phyloP scores from a whole-genome alignment of 2,797 vertebrate species.

The Emys orbicularis region DNA sequence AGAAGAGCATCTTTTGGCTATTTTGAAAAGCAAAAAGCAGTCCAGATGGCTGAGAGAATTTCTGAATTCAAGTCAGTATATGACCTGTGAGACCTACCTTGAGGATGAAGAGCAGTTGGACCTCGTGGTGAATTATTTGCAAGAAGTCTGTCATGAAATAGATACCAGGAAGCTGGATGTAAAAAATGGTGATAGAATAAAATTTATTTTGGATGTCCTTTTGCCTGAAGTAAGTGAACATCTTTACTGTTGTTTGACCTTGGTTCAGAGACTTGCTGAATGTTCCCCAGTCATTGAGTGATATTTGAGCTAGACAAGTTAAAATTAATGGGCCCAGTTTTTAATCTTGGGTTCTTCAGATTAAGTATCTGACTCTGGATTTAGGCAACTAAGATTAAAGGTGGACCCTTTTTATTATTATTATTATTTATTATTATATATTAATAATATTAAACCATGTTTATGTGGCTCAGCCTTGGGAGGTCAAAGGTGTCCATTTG shows the following conservation, averaged over 20 bases:
- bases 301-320: background rate
- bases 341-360: no score
- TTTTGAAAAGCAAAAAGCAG: conserved; percentile 84
- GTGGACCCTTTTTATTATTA: background rate
- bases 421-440: background rate
- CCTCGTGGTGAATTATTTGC: conserved; percentile 88
- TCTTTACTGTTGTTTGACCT: rapidly evolving
- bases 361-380: rapidly evolving
- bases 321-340: background rate
- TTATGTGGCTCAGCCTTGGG: background rate
- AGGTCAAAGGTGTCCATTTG: background rate
- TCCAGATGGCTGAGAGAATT: conserved; percentile 91
- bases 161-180: conserved; percentile 57
- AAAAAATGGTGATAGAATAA: conserved; percentile 80
- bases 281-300: background rate
- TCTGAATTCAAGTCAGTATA: conserved; percentile 72
- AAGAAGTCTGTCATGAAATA: conserved; percentile 79
- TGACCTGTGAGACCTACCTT: conserved; percentile 87
- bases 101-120: conserved; percentile 93
- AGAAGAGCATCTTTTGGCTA: conserved; percentile 87
- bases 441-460: rapidly evolving
- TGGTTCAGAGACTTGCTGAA: rapidly evolving
- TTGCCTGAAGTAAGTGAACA: conserved; percentile 89
- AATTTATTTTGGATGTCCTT: conserved; percentile 92
- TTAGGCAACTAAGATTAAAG: rapidly evolving